A percentile compares a stretch with the other conserved stretches of the same genome.
These are phyloP conservation scores for Spilarctia lutea DNA, from an alignment of 2,888 invertebrate genomes.

Conservation along the genomic window DNA sequence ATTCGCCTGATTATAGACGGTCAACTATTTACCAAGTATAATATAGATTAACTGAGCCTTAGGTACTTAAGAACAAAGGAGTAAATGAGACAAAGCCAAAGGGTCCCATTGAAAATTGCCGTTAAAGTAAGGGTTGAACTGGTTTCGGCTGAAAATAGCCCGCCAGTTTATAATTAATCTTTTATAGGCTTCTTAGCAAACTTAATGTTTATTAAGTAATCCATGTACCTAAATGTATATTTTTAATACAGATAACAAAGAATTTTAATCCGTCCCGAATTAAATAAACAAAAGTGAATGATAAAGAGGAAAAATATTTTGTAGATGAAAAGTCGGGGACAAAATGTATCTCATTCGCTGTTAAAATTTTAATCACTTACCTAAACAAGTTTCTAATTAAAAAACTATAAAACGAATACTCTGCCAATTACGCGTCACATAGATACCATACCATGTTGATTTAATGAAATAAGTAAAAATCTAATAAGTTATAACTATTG, in stretches of 20 bases:
- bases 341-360: neutral
- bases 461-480: no score
- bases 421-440: neutral
- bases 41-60: neutral
- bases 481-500: no score
- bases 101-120: neutral
- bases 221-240: neutral
- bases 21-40: neutral
- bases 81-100: conserved; percentile 8
- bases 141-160: neutral
- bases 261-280: no score
- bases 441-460: no score
- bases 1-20: neutral
- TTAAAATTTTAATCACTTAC: neutral
- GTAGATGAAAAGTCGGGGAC: neutral
- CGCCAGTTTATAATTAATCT: neutral
- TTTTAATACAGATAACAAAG: no score
- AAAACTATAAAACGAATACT: neutral
- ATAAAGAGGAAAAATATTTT: no score
- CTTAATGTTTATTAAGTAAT: neutral
- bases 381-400: neutral
- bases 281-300: no score
- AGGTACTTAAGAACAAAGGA: neutral
- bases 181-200: neutral
- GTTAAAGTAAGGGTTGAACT: neutral